Evolutionary conservation across 2,113 vertebrate genomes (phyloP).

Genomic region (Hydrolagus affinis): DNA sequence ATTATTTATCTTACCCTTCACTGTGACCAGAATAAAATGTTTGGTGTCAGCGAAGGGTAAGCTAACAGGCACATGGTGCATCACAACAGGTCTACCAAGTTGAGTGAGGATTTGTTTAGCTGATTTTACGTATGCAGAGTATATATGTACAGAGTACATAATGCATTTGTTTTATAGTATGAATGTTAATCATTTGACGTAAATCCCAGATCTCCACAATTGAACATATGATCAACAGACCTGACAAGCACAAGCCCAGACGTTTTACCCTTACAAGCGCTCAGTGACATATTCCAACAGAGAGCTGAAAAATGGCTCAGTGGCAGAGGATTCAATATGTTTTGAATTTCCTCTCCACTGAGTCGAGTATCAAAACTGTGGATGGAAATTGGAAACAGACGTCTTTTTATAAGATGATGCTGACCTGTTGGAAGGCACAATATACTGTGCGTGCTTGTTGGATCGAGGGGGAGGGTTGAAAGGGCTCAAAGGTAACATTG

Average conservation of each 20-base stretch:
- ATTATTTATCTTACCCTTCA: too few species aligned
- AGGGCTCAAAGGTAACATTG: neutral
- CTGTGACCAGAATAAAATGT: too few species aligned
- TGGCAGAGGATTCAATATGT: slow-evolving; percentile 18
- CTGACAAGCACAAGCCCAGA: slow-evolving; percentile 6
- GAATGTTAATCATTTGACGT: neutral
- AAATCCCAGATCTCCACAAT: neutral
- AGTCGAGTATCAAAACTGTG: slow-evolving; percentile 24
- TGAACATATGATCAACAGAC: neutral
- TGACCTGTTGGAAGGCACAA: slow-evolving; percentile 14
- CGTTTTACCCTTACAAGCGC: neutral
- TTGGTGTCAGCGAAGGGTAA: neutral
- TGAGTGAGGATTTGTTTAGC: neutral
- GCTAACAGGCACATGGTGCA: neutral
- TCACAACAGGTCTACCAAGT: neutral
- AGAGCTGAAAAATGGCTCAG: slow-evolving; percentile 26
- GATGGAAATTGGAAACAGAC: slow-evolving; percentile 15
- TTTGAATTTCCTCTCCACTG: slow-evolving; percentile 22
- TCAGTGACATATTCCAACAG: slow-evolving; percentile 7
- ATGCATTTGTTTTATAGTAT: neutral
- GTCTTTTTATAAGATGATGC: neutral
- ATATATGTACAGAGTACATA: neutral
- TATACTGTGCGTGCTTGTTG: neutral
- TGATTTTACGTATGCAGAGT: neutral
- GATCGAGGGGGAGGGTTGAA: neutral